Evolutionary conservation across 53 echinoderm and acorn worm genomes (phyloP).

Genomic region (Pentamera pediparva): DNA sequence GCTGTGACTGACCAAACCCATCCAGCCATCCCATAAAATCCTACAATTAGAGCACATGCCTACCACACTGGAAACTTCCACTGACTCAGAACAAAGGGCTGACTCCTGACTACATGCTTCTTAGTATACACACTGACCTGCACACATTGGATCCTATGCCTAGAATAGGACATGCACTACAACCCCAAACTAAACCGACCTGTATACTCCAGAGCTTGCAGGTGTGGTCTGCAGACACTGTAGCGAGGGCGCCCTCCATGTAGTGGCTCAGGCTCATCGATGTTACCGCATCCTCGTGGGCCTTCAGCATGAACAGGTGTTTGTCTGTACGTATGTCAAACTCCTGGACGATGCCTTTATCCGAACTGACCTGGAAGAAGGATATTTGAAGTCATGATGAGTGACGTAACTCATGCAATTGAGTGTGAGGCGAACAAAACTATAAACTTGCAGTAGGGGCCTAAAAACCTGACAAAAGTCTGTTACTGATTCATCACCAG

Average conservation of each 20-base stretch:
- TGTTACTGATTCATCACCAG: too few relatives aligned
- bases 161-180: not conserved
- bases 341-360: slow-evolving; percentile 65
- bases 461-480: too few relatives aligned
- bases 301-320: slow-evolving; percentile 70
- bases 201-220: slow-evolving; percentile 94
- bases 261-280: slow-evolving; percentile 57
- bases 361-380: slow-evolving; percentile 64
- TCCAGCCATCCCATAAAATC: too few relatives aligned
- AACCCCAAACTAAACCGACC: slow-evolving; percentile 37
- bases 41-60: too few relatives aligned
- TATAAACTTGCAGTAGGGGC: slow-evolving; percentile 9
- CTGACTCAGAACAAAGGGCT: too few relatives aligned
- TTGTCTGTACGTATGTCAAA: slow-evolving; percentile 74
- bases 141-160: not conserved
- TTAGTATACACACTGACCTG: too few relatives aligned
- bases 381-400: not conserved
- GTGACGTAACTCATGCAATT: too few relatives aligned
- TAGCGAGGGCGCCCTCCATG: slow-evolving; percentile 64
- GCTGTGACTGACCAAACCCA: too few relatives aligned
- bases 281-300: slow-evolving; percentile 70
- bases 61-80: too few relatives aligned
- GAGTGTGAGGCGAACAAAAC: not conserved
- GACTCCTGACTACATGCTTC: too few relatives aligned
- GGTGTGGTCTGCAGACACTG: slow-evolving; percentile 74